Conservation (phyloP, 2,113 vertebrate species). For the Gnathonemus longibarbis region DNA sequence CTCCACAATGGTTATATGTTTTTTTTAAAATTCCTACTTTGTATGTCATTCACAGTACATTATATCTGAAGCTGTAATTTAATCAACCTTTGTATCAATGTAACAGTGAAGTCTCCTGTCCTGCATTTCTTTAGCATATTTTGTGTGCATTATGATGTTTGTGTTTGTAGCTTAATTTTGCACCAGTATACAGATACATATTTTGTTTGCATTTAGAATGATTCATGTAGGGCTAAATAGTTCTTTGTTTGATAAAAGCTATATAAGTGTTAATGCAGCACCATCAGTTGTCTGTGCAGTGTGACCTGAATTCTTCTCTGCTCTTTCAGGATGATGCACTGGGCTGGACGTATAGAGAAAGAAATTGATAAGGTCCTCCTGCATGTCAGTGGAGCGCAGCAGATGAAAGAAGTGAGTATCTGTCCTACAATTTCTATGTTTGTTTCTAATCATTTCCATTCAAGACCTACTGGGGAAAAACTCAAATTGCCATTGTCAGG, state of each 20-base stretch:
- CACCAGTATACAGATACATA: not conserved
- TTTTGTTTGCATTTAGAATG: not conserved
- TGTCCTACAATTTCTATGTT: too few relatives aligned
- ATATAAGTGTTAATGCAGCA: not conserved
- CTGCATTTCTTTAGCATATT: not conserved
- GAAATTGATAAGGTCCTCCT: slow-evolving; percentile 69
- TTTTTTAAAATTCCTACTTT: not conserved
- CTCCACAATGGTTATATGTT: not conserved
- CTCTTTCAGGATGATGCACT: slow-evolving; percentile 67
- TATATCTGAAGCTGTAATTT: not conserved
- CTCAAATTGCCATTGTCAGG: not conserved
- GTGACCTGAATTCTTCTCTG: not conserved
- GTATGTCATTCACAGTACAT: not conserved
- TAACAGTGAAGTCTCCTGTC: not conserved
- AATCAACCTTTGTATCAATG: not conserved
- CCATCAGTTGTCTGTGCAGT: not conserved
- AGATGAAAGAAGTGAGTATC: slow-evolving; percentile 64
- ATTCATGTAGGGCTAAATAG: not conserved
- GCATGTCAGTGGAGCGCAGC: slow-evolving; percentile 66
- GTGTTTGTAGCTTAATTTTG: not conserved
- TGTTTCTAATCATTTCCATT: not conserved
- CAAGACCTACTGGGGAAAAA: not conserved
- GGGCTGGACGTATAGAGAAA: slow-evolving; percentile 72
- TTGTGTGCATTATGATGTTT: not conserved
- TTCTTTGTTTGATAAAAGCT: not conserved